Conservation (phyloP, 2,113 vertebrate species). For the Semicossyphus pulcher region DNA sequence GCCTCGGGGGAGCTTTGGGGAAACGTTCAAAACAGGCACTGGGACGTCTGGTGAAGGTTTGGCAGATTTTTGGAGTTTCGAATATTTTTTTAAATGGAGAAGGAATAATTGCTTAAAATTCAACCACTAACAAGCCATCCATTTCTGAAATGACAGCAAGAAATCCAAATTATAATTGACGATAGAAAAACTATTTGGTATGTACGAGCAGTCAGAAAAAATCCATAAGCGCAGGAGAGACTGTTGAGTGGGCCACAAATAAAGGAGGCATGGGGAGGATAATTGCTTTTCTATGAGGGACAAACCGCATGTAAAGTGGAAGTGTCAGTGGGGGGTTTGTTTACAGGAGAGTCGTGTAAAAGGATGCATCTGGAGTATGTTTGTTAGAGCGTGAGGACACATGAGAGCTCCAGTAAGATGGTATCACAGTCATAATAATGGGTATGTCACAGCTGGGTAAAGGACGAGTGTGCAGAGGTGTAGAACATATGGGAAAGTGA, state of each 20-base stretch:
- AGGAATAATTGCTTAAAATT: background rate
- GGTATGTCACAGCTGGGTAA: background rate
- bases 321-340: background rate
- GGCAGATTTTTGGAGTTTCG: background rate
- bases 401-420: background rate
- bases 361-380: background rate
- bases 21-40: background rate
- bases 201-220: background rate
- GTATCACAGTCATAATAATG: background rate
- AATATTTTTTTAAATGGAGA: background rate
- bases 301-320: background rate
- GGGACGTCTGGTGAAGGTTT: background rate
- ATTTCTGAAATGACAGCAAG: background rate
- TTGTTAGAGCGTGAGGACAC: background rate
- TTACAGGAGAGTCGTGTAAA: background rate
- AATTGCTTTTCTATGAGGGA: constrained; percentile 2
- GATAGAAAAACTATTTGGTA: too few species aligned
- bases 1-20: background rate
- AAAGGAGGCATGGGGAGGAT: background rate
- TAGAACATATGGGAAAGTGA: constrained; percentile 3
- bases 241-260: background rate
- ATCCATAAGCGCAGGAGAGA: background rate
- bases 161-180: background rate
- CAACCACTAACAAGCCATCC: background rate
- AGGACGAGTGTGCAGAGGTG: background rate